Conservation (phyloP, 2,113 vertebrate genomes). For the Antennarius striatus region DNA sequence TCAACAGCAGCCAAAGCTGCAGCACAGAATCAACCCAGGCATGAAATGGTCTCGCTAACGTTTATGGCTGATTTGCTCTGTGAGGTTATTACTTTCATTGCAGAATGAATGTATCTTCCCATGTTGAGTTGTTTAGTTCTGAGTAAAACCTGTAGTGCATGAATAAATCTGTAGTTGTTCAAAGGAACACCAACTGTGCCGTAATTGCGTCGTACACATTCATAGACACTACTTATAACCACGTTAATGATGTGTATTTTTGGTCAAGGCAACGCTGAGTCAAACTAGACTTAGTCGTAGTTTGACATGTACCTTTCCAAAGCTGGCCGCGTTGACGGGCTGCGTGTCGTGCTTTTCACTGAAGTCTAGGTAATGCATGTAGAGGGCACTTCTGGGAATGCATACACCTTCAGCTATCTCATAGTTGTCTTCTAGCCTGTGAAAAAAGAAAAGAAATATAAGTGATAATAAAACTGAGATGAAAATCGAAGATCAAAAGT, state of each 20-base stretch:
- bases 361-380: conserved; percentile 99
- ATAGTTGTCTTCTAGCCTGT: conserved; percentile 98
- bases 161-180: not conserved
- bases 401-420: conserved; percentile 99
- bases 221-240: too few species aligned
- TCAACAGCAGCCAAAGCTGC: conserved; percentile 45
- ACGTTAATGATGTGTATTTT: too few species aligned
- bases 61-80: conserved; percentile 9
- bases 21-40: conserved; percentile 27
- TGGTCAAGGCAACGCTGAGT: too few species aligned
- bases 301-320: conserved; percentile 89
- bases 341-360: conserved; percentile 98
- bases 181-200: too few species aligned
- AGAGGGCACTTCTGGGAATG: conserved; percentile 96
- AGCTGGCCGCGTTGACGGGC: conserved; percentile 98
- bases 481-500: too few species aligned
- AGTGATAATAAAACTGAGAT: too few species aligned
- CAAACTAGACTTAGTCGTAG: too few species aligned
- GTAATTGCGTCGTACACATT: not conserved
- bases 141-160: not conserved
- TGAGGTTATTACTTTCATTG: conserved; percentile 8
- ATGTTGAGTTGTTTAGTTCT: conserved; percentile 4
- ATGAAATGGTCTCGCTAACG: conserved; percentile 20
- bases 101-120: not conserved
- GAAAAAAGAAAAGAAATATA: conserved; percentile 17